These are phyloP conservation scores for Hemibagrus guttatus DNA, from an alignment of 2,797 vertebrate genomes.

Conservation along the genomic window DNA sequence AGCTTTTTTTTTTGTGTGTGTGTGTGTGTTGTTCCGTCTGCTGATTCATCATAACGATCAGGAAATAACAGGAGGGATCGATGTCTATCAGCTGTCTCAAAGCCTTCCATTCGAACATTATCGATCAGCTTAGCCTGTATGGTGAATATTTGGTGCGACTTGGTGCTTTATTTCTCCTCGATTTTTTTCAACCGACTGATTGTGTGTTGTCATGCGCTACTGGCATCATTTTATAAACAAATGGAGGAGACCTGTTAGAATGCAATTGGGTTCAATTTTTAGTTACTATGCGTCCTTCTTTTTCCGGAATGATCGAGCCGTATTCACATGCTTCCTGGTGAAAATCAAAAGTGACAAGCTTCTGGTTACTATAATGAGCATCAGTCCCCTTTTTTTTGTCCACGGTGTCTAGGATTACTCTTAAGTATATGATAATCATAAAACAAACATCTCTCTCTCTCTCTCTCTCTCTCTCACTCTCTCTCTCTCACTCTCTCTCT, in stretches of 20 bases:
- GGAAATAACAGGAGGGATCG: neutral
- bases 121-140: neutral
- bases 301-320: neutral
- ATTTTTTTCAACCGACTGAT: neutral
- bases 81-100: slow-evolving; percentile 10
- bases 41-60: slow-evolving; percentile 54
- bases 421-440: slow-evolving; percentile 28
- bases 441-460: slow-evolving; percentile 25
- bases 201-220: neutral
- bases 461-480: neutral
- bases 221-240: neutral
- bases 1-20: slow-evolving; percentile 10
- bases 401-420: slow-evolving; percentile 22
- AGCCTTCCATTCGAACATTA: neutral
- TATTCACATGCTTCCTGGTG: neutral
- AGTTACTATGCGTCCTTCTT: slow-evolving; percentile 18
- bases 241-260: slow-evolving; percentile 50
- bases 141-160: neutral
- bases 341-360: neutral
- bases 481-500: slow-evolving; percentile 8
- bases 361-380: neutral
- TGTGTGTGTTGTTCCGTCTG: slow-evolving; percentile 19
- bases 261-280: slow-evolving; percentile 31
- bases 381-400: neutral
- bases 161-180: neutral